Evolutionary conservation across 1,140 invertebrate species (phyloP).

Genomic region (Rhagoletis zephyria): DNA sequence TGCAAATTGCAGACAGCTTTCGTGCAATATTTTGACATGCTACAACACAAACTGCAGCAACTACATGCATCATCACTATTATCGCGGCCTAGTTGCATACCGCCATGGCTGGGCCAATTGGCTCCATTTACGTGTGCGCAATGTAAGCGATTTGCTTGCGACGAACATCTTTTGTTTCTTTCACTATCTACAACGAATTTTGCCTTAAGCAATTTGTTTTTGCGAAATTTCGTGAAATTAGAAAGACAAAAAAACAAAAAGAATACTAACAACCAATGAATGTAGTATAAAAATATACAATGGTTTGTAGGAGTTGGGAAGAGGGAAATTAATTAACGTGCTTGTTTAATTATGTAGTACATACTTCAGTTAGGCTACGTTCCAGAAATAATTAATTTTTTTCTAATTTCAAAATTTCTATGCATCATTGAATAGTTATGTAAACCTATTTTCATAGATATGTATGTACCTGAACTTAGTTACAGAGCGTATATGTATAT

Average conservation of each 20-base stretch:
- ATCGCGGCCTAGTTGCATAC: constrained; percentile 34
- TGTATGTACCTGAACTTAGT: no score
- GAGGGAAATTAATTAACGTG: neutral
- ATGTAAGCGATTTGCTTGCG: constrained; percentile 4
- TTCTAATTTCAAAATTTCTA: no score
- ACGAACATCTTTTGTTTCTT: constrained; percentile 48
- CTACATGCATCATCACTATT: constrained; percentile 43
- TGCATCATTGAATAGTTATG: no score
- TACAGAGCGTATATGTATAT: no score
- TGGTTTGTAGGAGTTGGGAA: no score
- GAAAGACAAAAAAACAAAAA: neutral
- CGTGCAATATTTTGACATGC: constrained; percentile 51
- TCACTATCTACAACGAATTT: constrained; percentile 40
- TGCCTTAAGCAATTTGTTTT: constrained; percentile 20
- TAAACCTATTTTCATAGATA: no score
- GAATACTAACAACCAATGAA: neutral
- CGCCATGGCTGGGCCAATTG: constrained; percentile 17
- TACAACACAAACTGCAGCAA: constrained; percentile 4
- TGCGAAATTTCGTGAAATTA: constrained; percentile 35
- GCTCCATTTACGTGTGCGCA: constrained; percentile 4
- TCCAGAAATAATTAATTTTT: no score
- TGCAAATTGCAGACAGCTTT: constrained; percentile 46
- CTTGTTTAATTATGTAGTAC: no score
- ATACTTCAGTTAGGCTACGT: no score
- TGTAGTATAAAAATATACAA: no score